Percentiles rank a stretch among this genome's conserved stretches.
Evolutionary conservation across 2,797 vertebrate genomes (phyloP).

Genomic region (Gila robusta): DNA sequence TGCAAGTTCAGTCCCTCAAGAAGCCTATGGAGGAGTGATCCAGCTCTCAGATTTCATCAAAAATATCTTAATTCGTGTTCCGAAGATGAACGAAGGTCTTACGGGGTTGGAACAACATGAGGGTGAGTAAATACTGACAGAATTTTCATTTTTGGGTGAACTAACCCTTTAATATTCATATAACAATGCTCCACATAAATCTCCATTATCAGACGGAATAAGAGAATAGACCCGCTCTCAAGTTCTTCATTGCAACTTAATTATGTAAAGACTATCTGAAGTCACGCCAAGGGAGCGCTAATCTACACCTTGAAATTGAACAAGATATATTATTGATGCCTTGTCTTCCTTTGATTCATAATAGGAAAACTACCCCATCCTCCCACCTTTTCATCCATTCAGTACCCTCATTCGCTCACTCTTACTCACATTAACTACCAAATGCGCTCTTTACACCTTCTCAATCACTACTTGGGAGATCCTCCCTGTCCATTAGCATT

Average conservation of each 20-base stretch:
- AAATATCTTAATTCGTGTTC: no score
- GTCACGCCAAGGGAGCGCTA: slow-evolving; percentile 61
- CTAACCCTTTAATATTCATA: no score
- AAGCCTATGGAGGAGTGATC: no score
- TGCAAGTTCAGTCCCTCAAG: no score
- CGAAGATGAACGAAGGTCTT: no score
- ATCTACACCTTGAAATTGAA: slow-evolving; percentile 69
- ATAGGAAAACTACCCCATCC: slow-evolving; percentile 36
- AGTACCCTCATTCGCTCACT: slow-evolving; percentile 52
- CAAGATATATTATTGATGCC: slow-evolving; percentile 74
- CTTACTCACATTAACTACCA: slow-evolving; percentile 34
- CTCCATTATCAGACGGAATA: slow-evolving; percentile 77
- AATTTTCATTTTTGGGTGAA: no score
- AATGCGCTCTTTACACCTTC: slow-evolving; percentile 31
- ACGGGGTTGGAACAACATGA: no score
- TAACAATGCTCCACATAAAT: slow-evolving; percentile 73
- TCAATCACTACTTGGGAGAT: slow-evolving; percentile 58
- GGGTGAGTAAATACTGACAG: no score
- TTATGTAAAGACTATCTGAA: slow-evolving; percentile 67
- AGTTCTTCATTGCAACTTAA: slow-evolving; percentile 69
- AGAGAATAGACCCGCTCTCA: slow-evolving; percentile 70
- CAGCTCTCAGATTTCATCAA: no score
- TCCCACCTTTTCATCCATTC: slow-evolving; percentile 42
- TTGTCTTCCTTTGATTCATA: slow-evolving; percentile 67
- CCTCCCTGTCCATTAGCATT: slow-evolving; percentile 72